Evolutionary conservation across 2,888 invertebrate genomes (phyloP).

Genomic region (Lithophane ornitopus): DNA sequence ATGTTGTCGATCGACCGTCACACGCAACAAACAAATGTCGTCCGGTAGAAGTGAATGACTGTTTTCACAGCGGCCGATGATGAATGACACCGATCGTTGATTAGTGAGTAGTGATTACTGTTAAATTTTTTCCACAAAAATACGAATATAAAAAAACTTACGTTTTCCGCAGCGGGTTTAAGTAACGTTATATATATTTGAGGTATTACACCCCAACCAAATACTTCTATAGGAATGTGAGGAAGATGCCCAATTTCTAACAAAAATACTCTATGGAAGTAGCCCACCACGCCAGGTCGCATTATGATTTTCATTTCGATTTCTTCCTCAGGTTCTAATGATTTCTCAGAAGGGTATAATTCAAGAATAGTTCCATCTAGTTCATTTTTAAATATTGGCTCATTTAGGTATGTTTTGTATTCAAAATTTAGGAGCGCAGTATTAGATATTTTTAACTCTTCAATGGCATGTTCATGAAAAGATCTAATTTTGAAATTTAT

Average conservation of each 20-base stretch:
- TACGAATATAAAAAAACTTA: conserved; percentile 63
- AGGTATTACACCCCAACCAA: conserved; percentile 91
- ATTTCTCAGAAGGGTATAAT: conserved; percentile 83
- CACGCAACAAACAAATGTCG: too few species aligned
- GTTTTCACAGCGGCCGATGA: too few species aligned
- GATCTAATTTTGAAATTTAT: conserved; percentile 86
- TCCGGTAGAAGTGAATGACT: too few species aligned
- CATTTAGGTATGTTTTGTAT: conserved; percentile 83
- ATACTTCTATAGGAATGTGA: conserved; percentile 88
- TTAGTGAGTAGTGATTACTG: too few species aligned
- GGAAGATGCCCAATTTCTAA: conserved; percentile 90
- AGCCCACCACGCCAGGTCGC: conserved; percentile 90
- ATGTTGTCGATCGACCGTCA: too few species aligned
- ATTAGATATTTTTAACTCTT: conserved; percentile 85
- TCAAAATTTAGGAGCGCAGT: conserved; percentile 85
- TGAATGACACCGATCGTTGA: too few species aligned
- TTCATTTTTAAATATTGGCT: conserved; percentile 77
- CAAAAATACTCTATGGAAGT: conserved; percentile 85
- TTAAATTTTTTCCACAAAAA: background rate
- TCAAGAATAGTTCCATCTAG: conserved; percentile 85
- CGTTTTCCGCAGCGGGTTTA: conserved; percentile 78
- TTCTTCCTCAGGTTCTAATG: conserved; percentile 82
- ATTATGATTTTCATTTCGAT: conserved; percentile 85
- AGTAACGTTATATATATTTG: conserved; percentile 90
- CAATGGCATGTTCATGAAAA: conserved; percentile 82